Evolutionary conservation across 2,113 vertebrate genomes (phyloP), one percentile per base, ranked within the genome.

Genomic region (Lampris incognitus): DNA sequence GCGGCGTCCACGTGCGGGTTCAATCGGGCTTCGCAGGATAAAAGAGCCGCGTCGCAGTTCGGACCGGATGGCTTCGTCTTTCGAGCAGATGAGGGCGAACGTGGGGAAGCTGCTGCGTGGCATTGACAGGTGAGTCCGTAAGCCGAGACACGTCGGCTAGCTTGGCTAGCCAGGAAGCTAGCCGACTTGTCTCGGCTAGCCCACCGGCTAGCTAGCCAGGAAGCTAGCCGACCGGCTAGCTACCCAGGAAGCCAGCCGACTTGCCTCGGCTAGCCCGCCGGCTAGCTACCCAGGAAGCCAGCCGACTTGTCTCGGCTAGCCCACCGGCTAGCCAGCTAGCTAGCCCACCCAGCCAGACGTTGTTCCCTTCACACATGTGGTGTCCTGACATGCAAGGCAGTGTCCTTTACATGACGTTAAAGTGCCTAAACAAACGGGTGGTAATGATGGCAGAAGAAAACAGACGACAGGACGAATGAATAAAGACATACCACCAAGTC

Each of bases 71-170:
- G 87, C 95, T 2, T 89, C 95, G 78, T 86, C 96, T 60, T 94
- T 97, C 76, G 96, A 98, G 82, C 96, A 97, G 88, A 97, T 98
- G 96, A 93, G 96, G 84, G 94, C 96, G 11, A 98, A 96, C 80
- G 97, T 98, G 75, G 96, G 95, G 37, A 95, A 96, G 69, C 93
- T 98, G 42, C 90, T 98, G 41, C 94, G 96, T 37, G 97, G 97
- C 3, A 98, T 98, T 87, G 97, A 98, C 88, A 95, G 97, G 97
- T 98, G 73, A 1, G 44, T 36, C 62, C 7, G 36, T 1, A 0
- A 2, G 9, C 46, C 1, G 0, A 1, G 3, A 13, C 5, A 6
- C 36, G 38, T 6, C 1, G 0, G 10, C 9, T 11, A 37, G 54
- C 42, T 10, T 0, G 37, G 7, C 37, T 9, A 54, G 5, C 10